Conservation (phyloP, 1,140 invertebrate species). For the Helicoverpa armigera region DNA sequence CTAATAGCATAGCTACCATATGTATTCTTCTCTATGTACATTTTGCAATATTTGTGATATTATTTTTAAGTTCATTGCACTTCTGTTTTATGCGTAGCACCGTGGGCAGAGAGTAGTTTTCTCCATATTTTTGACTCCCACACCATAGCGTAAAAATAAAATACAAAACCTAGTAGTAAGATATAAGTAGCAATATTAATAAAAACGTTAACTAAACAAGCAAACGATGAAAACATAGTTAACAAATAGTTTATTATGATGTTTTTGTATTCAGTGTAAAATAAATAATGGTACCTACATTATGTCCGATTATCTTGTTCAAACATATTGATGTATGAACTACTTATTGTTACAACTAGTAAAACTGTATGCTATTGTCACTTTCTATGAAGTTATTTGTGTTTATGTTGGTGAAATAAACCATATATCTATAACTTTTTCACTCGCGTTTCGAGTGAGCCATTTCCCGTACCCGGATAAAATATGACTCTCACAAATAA, state of each 20-base stretch:
- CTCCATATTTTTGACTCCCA: neutral
- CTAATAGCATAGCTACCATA: no score
- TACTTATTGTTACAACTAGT: neutral
- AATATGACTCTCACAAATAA: no score
- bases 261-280: neutral
- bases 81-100: no score
- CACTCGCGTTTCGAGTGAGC: no score
- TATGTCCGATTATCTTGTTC: neutral
- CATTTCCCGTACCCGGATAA: no score
- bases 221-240: neutral
- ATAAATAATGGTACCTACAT: neutral
- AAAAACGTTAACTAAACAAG: neutral
- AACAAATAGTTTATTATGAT: neutral
- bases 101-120: no score
- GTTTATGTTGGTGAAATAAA: neutral
- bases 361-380: neutral
- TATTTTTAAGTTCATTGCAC: no score
- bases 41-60: no score
- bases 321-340: neutral
- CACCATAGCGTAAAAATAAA: neutral
- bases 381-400: slow-evolving; percentile 12
- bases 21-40: no score
- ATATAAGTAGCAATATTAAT: neutral
- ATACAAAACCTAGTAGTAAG: neutral
- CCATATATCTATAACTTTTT: no score